A percentile compares a stretch with the other conserved stretches of the same genome.
Evolutionary conservation across 2,888 invertebrate species (phyloP).

Genomic region (Belgica antarctica): DNA sequence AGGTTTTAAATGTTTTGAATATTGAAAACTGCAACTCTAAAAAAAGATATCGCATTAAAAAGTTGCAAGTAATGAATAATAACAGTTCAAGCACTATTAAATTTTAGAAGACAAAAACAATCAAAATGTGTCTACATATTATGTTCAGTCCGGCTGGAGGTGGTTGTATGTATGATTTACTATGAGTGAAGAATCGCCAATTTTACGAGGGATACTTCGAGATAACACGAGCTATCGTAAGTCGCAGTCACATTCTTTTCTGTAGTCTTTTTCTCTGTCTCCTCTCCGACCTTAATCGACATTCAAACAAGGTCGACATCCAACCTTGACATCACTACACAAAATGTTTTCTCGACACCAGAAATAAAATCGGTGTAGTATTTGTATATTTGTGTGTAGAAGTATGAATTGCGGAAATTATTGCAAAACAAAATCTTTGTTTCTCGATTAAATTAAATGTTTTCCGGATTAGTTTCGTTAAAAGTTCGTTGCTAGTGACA

Average conservation of each 20-base stretch:
- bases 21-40: too few species aligned
- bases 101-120: neutral
- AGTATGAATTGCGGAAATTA: constrained; percentile 38
- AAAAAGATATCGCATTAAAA: too few species aligned
- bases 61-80: too few species aligned
- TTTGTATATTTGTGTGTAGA: constrained; percentile 24
- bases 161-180: constrained; percentile 13
- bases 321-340: constrained; percentile 37
- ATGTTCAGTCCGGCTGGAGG: neutral
- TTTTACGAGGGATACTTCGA: constrained; percentile 35
- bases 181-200: constrained; percentile 42
- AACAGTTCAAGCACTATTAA: too few species aligned
- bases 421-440: too few species aligned
- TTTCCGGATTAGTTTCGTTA: too few species aligned
- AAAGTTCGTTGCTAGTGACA: too few species aligned
- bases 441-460: too few species aligned
- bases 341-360: neutral
- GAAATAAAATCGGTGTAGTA: neutral
- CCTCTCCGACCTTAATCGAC: constrained; percentile 26
- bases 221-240: constrained; percentile 40
- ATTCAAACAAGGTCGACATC: constrained; percentile 34
- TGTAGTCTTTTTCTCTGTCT: neutral
- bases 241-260: neutral
- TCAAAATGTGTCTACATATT: constrained; percentile 22
- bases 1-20: too few species aligned